phyloP scores from a whole-genome alignment of 2,113 vertebrate genomes.

The Scomber colias region DNA sequence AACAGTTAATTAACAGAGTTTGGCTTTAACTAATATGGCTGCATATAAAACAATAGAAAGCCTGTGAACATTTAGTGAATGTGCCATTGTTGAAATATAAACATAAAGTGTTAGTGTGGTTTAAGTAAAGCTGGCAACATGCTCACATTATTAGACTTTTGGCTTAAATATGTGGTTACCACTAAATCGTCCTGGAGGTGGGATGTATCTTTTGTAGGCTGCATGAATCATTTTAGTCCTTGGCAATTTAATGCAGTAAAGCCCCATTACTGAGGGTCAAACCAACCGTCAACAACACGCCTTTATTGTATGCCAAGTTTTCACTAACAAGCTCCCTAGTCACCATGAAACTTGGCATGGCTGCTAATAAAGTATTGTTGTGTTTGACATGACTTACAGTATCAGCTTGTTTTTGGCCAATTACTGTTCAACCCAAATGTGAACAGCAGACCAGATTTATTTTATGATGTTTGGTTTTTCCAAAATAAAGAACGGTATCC shows the following conservation, averaged over 20 bases:
- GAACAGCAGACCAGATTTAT: background rate
- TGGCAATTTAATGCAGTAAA: conserved; percentile 38
- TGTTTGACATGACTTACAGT: conserved; percentile 2
- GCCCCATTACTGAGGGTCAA: conserved; percentile 34
- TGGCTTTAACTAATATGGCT: background rate
- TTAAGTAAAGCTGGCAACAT: background rate
- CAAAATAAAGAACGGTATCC: background rate
- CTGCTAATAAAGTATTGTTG: conserved; percentile 12
- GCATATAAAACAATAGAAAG: background rate
- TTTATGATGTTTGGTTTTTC: background rate
- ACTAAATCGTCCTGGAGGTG: background rate
- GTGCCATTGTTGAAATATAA: background rate
- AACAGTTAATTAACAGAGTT: background rate
- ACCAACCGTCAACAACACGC: conserved; percentile 4
- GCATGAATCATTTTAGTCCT: conserved; percentile 36
- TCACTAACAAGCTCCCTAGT: conserved; percentile 58
- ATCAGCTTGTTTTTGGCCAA: background rate
- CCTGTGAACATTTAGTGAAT: background rate
- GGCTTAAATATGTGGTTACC: background rate
- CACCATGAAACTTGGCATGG: conserved; percentile 12
- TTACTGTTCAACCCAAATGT: background rate
- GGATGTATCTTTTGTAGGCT: conserved; percentile 18
- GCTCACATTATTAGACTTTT: conserved; percentile 17
- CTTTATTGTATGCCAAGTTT: conserved; percentile 25
- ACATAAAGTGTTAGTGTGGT: background rate